Evolutionary conservation across 2,113 vertebrate species (phyloP).

Genomic region (Potamarius usumacintae): DNA sequence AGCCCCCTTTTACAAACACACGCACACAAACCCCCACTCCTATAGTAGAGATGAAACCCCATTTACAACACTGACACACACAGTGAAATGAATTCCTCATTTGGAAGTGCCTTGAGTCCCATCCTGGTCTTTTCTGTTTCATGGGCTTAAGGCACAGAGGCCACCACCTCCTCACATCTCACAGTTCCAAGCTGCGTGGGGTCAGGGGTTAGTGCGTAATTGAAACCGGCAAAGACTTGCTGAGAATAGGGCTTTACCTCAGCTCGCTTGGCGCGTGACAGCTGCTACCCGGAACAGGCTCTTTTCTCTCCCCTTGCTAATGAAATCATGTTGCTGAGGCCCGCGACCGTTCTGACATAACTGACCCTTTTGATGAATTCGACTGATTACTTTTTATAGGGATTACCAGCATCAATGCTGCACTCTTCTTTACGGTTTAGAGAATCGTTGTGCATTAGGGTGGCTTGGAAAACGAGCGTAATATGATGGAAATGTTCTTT

Average conservation of each 20-base stretch:
- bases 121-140: constrained; percentile 41
- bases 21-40: constrained; percentile 9
- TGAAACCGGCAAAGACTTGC: constrained; percentile 67
- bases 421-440: constrained; percentile 10
- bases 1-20: constrained; percentile 26
- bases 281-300: constrained; percentile 73
- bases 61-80: constrained; percentile 43
- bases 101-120: constrained; percentile 38
- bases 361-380: constrained; percentile 42
- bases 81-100: constrained; percentile 45
- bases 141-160: constrained; percentile 40
- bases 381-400: constrained; percentile 29
- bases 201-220: constrained; percentile 75
- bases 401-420: constrained; percentile 29
- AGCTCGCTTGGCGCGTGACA: constrained; percentile 70
- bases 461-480: constrained; percentile 38
- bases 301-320: constrained; percentile 56
- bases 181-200: constrained; percentile 50
- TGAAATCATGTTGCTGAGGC: constrained; percentile 52
- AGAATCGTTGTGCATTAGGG: constrained; percentile 22
- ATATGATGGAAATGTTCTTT: constrained; percentile 35
- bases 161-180: constrained; percentile 38
- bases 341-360: constrained; percentile 33
- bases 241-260: constrained; percentile 71
- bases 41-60: constrained; percentile 37